Conservation (phyloP, 2,888 invertebrate species). For the Drosophila nr. medialis region DNA sequence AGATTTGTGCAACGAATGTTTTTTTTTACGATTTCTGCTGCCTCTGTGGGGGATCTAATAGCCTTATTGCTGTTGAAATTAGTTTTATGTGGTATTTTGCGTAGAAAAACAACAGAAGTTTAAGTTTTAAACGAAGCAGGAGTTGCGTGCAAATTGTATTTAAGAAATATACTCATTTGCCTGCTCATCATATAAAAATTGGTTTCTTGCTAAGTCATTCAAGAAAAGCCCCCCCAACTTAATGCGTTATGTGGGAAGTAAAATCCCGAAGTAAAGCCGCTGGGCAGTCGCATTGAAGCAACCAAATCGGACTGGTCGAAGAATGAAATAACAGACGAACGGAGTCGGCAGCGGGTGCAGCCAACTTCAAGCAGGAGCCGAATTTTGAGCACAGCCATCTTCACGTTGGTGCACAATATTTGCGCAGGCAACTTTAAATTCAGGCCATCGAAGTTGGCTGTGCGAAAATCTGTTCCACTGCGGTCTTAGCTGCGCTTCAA, state of each 20-base stretch:
- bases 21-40: background rate
- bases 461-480: background rate
- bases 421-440: background rate
- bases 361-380: background rate
- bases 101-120: background rate
- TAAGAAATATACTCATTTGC: background rate
- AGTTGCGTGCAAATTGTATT: background rate
- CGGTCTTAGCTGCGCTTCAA: background rate
- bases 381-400: background rate
- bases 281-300: background rate
- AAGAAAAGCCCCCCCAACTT: background rate
- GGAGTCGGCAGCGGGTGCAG: background rate
- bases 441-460: background rate
- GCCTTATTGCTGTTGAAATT: background rate
- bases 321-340: background rate
- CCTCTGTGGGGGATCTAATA: background rate
- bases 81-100: background rate
- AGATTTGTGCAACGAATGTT: constrained; percentile 31
- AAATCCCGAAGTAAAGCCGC: background rate
- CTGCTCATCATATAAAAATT: background rate
- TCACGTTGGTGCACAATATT: background rate
- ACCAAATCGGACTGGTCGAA: background rate
- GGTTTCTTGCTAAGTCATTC: background rate
- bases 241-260: background rate
- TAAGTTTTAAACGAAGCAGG: background rate